phyloP scores from a whole-genome alignment of 2,113 vertebrate genomes.

The Petrocephalus microphthalmus region DNA sequence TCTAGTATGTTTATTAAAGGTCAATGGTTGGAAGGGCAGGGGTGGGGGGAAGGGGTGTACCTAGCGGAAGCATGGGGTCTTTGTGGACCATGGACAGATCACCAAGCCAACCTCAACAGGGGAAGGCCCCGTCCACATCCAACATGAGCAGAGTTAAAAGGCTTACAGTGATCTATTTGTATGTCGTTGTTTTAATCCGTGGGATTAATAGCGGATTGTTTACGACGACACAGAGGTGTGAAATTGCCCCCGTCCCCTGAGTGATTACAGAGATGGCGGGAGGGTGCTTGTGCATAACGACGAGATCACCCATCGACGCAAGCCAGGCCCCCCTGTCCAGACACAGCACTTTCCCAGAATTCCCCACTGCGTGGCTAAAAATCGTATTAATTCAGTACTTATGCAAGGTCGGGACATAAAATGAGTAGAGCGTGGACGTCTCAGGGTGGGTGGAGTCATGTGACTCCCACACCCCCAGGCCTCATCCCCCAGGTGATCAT shows the following conservation, averaged over 20 bases:
- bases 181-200: background rate
- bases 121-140: background rate
- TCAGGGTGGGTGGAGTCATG: background rate
- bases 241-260: background rate
- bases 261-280: background rate
- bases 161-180: background rate
- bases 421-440: background rate
- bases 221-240: background rate
- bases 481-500: background rate
- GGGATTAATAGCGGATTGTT: slow-evolving; percentile 6
- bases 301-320: background rate
- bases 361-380: background rate
- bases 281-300: background rate
- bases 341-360: background rate
- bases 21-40: background rate
- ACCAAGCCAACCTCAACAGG: background rate
- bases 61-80: background rate
- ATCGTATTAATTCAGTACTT: background rate
- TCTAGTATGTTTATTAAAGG: no score
- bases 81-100: background rate
- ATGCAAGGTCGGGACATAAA: background rate
- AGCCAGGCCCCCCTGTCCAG: background rate
- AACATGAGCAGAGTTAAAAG: background rate
- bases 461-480: background rate
- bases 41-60: background rate